A percentile compares a stretch with the other conserved stretches of the same genome.
These are phyloP conservation scores for Furnarius figulus DNA, from an alignment of 2,113 vertebrate species.

Conservation along the genomic window DNA sequence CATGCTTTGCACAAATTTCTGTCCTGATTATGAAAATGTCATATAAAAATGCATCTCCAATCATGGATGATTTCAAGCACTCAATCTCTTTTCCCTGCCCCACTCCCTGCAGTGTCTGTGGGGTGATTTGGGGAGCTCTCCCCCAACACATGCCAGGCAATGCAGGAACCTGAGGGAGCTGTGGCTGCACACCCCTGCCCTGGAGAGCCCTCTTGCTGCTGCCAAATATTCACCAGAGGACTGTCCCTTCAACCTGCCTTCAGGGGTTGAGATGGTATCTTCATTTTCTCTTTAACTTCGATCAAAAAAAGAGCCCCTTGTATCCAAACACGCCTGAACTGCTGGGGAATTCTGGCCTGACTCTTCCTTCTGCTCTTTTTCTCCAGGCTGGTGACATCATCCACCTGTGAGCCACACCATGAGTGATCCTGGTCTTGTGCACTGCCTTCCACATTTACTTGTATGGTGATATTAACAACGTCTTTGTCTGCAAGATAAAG, in stretches of 20 bases:
- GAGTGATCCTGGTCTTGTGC: background rate
- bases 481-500: background rate
- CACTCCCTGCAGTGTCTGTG: background rate
- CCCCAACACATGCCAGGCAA: background rate
- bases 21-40: background rate
- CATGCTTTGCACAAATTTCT: background rate
- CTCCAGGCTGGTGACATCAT: background rate
- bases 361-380: background rate
- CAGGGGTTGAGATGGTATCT: background rate
- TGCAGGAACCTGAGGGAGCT: accelerated
- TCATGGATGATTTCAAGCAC: background rate
- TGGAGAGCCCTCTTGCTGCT: background rate
- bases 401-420: background rate
- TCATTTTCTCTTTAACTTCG: background rate
- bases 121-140: background rate
- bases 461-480: background rate
- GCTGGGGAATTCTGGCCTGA: background rate
- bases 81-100: background rate
- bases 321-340: background rate
- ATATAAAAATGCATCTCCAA: background rate
- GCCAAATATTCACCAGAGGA: background rate
- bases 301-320: background rate
- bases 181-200: background rate
- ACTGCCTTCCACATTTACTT: background rate
- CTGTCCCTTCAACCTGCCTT: background rate